Conservation (phyloP, 2,113 vertebrate species). For the Silurus meridionalis region DNA sequence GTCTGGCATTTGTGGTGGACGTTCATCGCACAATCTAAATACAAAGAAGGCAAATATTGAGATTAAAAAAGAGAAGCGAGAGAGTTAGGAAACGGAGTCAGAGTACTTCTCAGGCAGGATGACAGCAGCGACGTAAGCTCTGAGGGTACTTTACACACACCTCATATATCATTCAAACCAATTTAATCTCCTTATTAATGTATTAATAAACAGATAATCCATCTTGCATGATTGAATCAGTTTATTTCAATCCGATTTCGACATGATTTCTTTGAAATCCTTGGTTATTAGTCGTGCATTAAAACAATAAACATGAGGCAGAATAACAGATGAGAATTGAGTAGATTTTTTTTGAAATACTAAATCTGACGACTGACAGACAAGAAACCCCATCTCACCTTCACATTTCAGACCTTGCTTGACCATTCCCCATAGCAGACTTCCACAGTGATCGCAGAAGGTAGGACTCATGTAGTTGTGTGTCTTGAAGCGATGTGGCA, state of each 20-base stretch:
- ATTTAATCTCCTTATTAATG: neutral
- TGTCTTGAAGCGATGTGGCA: constrained; percentile 93
- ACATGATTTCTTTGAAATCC: too few species aligned
- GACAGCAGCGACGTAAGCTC: neutral
- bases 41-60: constrained; percentile 16
- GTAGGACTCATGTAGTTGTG: constrained; percentile 99
- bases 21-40: constrained; percentile 91
- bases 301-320: neutral
- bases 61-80: neutral
- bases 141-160: neutral
- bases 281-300: neutral
- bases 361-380: neutral
- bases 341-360: neutral
- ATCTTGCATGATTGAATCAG: neutral
- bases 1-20: constrained; percentile 96
- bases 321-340: constrained; percentile 1
- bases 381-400: constrained; percentile 70
- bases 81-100: neutral
- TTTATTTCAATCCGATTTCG: too few species aligned
- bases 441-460: constrained; percentile 98
- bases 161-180: neutral
- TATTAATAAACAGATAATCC: neutral
- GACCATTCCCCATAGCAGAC: constrained; percentile 96
- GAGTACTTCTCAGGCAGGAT: neutral
- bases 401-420: constrained; percentile 97